phyloP scores from a whole-genome alignment of 1,140 invertebrate genomes.

The Neotoxoptera formosana region DNA sequence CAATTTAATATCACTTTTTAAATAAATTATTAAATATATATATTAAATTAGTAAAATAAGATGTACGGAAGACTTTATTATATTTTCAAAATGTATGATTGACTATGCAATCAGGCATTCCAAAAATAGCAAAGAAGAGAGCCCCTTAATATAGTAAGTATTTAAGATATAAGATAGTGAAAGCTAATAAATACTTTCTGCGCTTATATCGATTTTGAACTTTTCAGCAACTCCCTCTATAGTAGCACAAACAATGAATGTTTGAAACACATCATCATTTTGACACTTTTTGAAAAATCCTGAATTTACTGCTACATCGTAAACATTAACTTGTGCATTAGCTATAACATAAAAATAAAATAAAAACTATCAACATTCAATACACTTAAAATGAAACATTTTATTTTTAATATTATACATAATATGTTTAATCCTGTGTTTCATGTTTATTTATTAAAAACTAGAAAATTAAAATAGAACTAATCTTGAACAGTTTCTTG shows the following conservation, averaged over 20 bases:
- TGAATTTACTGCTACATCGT: constrained; percentile 80
- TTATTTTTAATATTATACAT: neutral
- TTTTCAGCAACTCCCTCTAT: constrained; percentile 78
- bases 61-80: neutral
- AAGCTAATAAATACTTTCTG: constrained; percentile 27
- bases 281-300: constrained; percentile 75
- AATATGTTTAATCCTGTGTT: no score
- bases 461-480: no score
- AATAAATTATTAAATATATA: no score
- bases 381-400: neutral
- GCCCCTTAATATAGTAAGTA: neutral
- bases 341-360: constrained; percentile 64
- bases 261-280: constrained; percentile 73
- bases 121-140: neutral
- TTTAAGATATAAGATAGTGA: neutral
- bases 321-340: constrained; percentile 73
- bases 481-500: no score
- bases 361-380: neutral
- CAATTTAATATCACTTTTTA: no score
- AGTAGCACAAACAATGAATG: constrained; percentile 77
- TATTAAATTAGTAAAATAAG: no score
- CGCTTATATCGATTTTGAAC: constrained; percentile 73
- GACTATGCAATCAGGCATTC: neutral
- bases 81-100: neutral
- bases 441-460: no score